These are phyloP conservation scores for Selenia dentaria DNA, from an alignment of 2,888 invertebrate species.

Conservation along the genomic window DNA sequence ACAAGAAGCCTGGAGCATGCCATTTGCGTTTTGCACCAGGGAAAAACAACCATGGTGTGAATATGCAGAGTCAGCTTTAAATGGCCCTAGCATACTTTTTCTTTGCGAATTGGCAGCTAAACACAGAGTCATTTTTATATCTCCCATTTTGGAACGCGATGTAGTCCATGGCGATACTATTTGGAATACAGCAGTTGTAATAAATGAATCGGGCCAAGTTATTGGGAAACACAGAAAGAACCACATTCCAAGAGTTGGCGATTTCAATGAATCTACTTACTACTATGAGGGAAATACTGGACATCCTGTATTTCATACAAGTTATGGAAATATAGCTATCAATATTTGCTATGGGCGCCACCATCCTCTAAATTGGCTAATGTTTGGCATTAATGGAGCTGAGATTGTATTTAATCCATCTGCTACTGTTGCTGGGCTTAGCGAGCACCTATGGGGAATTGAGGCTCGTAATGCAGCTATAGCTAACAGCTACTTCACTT, in stretches of 20 bases:
- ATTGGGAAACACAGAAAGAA: conserved; percentile 98
- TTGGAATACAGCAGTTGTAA: conserved; percentile 98
- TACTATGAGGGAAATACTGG: conserved; percentile 98
- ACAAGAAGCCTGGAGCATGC: conserved; percentile 99
- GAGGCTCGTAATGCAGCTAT: conserved; percentile 99
- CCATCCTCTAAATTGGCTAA: conserved; percentile 99
- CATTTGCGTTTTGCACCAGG: conserved; percentile 98
- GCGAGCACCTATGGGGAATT: conserved; percentile 97
- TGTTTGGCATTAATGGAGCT: conserved; percentile 98
- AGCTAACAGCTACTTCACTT: conserved; percentile 97
- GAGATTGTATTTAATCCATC: conserved; percentile 99
- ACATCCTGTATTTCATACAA: conserved; percentile 96
- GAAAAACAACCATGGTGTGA: conserved; percentile 99
- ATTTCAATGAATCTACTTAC: conserved; percentile 99
- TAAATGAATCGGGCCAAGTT: conserved; percentile 93
- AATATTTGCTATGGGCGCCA: conserved; percentile 99
- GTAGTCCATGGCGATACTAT: conserved; percentile 92
- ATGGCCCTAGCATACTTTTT: conserved; percentile 94
- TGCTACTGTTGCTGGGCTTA: conserved; percentile 93
- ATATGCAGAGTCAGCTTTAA: conserved; percentile 95
- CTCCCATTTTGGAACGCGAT: conserved; percentile 98
- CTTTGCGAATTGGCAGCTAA: conserved; percentile 90
- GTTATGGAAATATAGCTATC: conserved; percentile 94
- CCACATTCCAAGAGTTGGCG: conserved; percentile 98
- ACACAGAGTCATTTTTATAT: conserved; percentile 97